These are phyloP conservation scores for Psittacara wagleri DNA, from an alignment of 2,113 vertebrate species.

Conservation along the genomic window DNA sequence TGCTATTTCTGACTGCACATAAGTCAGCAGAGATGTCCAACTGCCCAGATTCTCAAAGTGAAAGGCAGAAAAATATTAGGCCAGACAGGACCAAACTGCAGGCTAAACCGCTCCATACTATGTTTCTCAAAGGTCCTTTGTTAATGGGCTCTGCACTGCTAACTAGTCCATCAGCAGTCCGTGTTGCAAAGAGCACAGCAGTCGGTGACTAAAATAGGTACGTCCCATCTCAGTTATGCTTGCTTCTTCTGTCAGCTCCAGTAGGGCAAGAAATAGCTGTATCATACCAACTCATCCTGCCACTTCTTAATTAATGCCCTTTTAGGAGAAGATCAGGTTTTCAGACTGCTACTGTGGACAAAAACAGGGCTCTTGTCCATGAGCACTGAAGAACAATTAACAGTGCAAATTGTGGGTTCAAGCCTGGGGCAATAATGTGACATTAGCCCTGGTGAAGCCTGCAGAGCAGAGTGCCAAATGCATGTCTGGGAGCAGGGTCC, in stretches of 20 bases:
- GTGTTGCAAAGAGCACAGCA: not conserved
- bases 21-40: not conserved
- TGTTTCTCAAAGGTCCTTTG: not conserved
- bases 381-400: not conserved
- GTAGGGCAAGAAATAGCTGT: not conserved
- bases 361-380: not conserved
- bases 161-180: not conserved
- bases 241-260: not conserved
- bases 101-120: not conserved
- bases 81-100: not conserved
- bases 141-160: not conserved
- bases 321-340: not conserved
- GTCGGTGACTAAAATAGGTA: not conserved
- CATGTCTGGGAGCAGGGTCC: not conserved
- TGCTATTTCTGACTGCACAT: not conserved
- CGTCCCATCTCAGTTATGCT: not conserved
- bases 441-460: not conserved
- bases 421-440: not conserved
- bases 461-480: not conserved
- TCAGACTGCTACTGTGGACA: not conserved
- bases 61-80: not conserved
- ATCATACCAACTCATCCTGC: not conserved
- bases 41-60: not conserved
- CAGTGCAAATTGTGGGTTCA: not conserved
- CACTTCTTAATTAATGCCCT: not conserved